A percentile compares a stretch with the other conserved stretches of the same genome.
Conservation (phyloP, 2,113 vertebrate species). For the Tachycineta bicolor region DNA sequence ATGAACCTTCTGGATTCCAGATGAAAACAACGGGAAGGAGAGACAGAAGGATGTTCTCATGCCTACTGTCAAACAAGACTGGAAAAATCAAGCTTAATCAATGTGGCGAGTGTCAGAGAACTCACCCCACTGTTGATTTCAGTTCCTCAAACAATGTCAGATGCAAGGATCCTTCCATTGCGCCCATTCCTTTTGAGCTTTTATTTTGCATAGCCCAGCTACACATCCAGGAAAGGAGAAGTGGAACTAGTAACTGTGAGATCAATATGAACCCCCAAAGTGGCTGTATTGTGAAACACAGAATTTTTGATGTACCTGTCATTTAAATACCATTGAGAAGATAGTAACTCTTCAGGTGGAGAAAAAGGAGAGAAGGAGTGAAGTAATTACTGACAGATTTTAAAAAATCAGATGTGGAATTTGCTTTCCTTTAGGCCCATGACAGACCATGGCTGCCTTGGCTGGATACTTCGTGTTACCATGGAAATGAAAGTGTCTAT, state of each 20-base stretch:
- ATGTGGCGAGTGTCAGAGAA: neutral
- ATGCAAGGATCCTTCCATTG: neutral
- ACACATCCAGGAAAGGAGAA: neutral
- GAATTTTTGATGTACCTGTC: neutral
- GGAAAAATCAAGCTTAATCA: neutral
- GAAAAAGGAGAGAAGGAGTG: neutral
- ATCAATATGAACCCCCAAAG: neutral
- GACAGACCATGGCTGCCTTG: neutral
- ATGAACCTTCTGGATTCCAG: neutral
- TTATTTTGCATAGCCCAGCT: neutral
- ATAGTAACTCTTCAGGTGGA: neutral
- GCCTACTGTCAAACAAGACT: neutral
- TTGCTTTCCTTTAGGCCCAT: neutral
- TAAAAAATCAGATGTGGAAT: neutral
- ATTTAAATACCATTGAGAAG: neutral
- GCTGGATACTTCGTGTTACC: neutral
- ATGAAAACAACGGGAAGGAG: neutral
- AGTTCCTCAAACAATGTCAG: constrained; percentile 13
- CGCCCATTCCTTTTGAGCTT: neutral
- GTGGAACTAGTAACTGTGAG: neutral
- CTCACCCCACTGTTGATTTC: neutral
- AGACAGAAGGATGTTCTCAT: neutral
- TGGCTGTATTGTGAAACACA: neutral
- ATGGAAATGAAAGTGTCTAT: neutral
- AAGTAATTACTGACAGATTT: neutral